Base-by-base conservation (phyloP, 1,140 invertebrate genomes). In the Reticulitermes speratus region DNA sequence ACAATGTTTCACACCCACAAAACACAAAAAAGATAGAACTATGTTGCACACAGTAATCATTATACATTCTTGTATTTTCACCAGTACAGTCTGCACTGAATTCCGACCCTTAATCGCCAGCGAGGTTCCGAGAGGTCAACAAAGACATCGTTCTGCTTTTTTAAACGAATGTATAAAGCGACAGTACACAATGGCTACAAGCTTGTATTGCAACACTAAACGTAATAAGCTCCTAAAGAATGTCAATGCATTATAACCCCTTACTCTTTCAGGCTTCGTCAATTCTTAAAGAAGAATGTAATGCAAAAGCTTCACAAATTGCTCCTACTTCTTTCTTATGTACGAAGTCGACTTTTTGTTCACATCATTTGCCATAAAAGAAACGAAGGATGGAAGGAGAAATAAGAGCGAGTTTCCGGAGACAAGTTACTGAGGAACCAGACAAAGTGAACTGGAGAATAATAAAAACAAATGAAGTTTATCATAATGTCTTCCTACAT, bases 381-480 rank as follows among this genome's bases (percentile, higher is more conserved):
- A 44, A 44, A 84, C 12, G 44, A 84, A 84, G 48, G 65, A 8
- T 30, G n/a, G 65, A 75, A 55, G 52, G 52, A 8, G 38, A 32
- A 30, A 6, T 32, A 32, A n/a, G 30, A 82, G 23, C 11, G n/a
- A 83, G 23, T n/a, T 48, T 48, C 38, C 82, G 82, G 38, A 38
- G 38, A 48, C 38, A 38, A 44, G 30, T 83, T 32, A 83, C 38
- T 83, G 11, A n/a, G 38, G 38, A 32, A 48, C 21, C 82, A 83
- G 82, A 83, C 44, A 44, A 48, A 83, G 38, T 19, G 32, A 25
- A 44, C 82, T 83, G 23, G 14, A 44, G 82, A 83, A 48, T 44
- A 85, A 55, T 85, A 85, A 85, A 85, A 85, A 85, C 44, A 85
- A 85, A 85, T 85, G 45, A 85, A 85, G 44, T 85, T 55, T 45